Evolutionary conservation across 35 echinoderm and acorn worm species (phyloP), one percentile per base, ranked within the genome.

Genomic region (Ophioderma brevispina): DNA sequence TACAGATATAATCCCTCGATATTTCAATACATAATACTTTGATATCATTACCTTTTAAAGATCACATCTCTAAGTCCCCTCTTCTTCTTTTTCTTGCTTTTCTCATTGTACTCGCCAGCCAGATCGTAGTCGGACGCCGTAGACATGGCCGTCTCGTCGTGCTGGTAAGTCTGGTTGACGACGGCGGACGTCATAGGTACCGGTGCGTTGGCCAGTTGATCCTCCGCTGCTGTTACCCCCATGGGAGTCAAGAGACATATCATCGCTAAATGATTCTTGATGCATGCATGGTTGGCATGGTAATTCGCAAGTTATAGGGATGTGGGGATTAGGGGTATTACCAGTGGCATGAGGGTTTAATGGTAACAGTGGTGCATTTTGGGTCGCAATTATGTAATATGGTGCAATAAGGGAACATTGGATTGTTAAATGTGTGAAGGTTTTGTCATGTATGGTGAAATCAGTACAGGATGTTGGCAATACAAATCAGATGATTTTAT

Each of bases 241-340:
- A 36, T 81, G 86, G 34, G 94, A 92, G 82, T 92, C 87, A 76
- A 96, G 86, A 86, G 94, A 96, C 89, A 92, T 79, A 78, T 90
- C 87, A 86, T 96, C 94, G 50, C 94, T 91, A 81, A 93, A 96
- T 82, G 94, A 96, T 87, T 93, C 76, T 90, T 96, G 82, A 79
- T 76, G 39, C 89, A 70, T 70, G 39, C 34, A 59, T 86, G 87
- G 76, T 84, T 79, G 85, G 23, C 30, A 55, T 87, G 56, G 10
- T 39, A 5, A 21, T 10, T 79, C 42, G 50, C 37, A 78, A 36
- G 37, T 49, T 78, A 56, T 77, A 23, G 21, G 13, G 49, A 36
- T 43, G 42, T 89, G 25, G 49, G 21, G 78, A 11, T 78, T 28
- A 77, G 0, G 85, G 75, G 31, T 13, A 0, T 33, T 55, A 33